Base-by-base conservation (phyloP, 2,797 vertebrate genomes). In the Pantherophis vulpinus region DNA sequence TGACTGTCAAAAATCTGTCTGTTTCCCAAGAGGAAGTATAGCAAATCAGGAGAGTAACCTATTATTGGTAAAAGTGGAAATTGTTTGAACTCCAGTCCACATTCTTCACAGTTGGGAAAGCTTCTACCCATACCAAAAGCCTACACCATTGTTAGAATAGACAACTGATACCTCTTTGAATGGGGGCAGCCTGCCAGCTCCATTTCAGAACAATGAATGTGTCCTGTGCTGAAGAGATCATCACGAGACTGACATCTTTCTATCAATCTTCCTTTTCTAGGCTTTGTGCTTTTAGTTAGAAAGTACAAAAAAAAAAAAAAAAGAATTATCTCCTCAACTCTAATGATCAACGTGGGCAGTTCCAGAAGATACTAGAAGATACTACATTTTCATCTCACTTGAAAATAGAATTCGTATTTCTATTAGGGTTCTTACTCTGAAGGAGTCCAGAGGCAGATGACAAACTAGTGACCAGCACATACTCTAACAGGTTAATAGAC, bases 131-230 rank as follows among this genome's bases (percentile, higher is more conserved):
- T 14, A 66, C 63, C 12, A n/a, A 66, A 66, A 63, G 9, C 10
- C 10, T 86, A 89, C 18, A 23, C 70, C 88, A 92, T 61, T 92
- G 56, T 90, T 89, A 86, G 56, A 27, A 2, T n/a, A 88, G 55
- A 86, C n/a, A 90, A 88, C 92, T 74, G 86, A 93, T 51, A 58
- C 74, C 61, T 27, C 63, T 66, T 11, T 90, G 79, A 56, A 42
- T 32, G 42, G 89, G 58, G 88, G 74, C 88, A 86, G 59, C 14
- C 88, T 90, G 88, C 88, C 88, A 90, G n/a, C n/a, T 90, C 92
- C 74, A 66, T 79, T 93, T 86, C 61, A 86, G 55, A 27, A 86
- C 74, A 32, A 61, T 63, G 90, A 32, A 55, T 63, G 90, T 25
- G 59, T 47, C 59, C 47, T 90, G 88, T 63, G 54, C 88, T 83